phyloP scores from a whole-genome alignment of 53 echinoderm and acorn worm genomes.

The Luidia sarsii region DNA sequence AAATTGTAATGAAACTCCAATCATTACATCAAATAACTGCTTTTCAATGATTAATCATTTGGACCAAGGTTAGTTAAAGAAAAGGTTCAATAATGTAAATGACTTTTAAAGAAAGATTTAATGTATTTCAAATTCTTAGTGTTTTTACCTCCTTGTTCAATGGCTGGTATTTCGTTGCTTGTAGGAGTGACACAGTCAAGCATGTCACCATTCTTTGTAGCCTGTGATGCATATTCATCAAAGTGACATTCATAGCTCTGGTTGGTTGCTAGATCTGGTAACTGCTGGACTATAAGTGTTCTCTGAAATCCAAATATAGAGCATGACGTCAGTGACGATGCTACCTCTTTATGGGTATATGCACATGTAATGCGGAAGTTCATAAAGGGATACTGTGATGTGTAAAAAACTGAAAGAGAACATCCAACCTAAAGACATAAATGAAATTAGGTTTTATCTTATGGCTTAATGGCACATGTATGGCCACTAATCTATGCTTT shows the following conservation, averaged over 20 bases:
- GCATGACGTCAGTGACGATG: not conserved
- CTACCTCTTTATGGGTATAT: too few species aligned
- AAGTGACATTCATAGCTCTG: conserved; percentile 52
- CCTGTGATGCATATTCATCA: not conserved
- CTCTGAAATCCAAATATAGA: conserved; percentile 48
- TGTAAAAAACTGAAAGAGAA: too few species aligned
- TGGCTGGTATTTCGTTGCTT: not conserved
- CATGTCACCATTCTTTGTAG: conserved; percentile 8
- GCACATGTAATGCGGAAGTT: too few species aligned
- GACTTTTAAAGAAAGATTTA: too few species aligned
- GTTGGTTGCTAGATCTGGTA: conserved; percentile 58
- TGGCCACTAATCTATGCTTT: too few species aligned
- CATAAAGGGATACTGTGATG: too few species aligned
- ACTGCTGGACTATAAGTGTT: conserved; percentile 63
- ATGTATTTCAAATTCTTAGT: not conserved
- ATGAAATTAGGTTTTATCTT: too few species aligned
- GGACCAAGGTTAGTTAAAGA: not conserved
- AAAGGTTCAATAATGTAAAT: not conserved
- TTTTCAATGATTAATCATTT: not conserved
- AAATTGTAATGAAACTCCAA: too few species aligned
- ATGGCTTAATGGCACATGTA: too few species aligned
- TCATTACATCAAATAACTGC: too few species aligned
- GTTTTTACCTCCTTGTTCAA: conserved; percentile 35
- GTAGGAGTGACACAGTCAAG: conserved; percentile 17
- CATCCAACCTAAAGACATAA: too few species aligned